Base-by-base conservation (phyloP, 2,797 vertebrate genomes). In the Enoplosus armatus region DNA sequence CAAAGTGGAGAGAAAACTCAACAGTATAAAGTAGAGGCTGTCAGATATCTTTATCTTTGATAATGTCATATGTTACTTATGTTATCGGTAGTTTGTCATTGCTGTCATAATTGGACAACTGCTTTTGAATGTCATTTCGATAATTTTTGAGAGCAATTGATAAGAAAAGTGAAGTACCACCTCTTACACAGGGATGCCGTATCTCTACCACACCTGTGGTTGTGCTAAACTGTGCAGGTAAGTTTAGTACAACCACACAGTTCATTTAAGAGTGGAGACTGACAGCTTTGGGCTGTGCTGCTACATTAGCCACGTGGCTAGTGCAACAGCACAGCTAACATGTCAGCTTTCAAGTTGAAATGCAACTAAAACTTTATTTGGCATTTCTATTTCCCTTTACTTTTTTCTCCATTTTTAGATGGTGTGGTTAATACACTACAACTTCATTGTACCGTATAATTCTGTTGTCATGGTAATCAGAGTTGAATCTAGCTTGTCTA, bases 1-100 rank as follows among this genome's bases (percentile, higher is more conserved):
- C 8, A 26, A 60, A 39, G 5, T 56, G 22, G 41, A 37, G 60
- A 56, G 18, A 66, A 10, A 71, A 55, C 29, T 48, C 16, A 76
- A 22, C 27, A 5, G 37, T 63, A 24, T 39, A 41, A 59, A 31
- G 5, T 10, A 31, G 12, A 5, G 12, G 29, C 20, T 35, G 15
- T 58, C 33, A 51, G 45, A 29, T 45, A 54, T 45, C n/a, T 33
- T 68, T 35, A 33, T 60, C 50, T 53, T 53, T 54, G 31, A 10
- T 33, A 31, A 64, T 63, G 41, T 64, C 16, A 62, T 29, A 8
- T 67, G 20, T 50, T 26, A 16, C 12, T 51, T n/a, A n/a, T n/a
- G n/a, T 69, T 41, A 10, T 29, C 5, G 0, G 12, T 22, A 59
- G 14, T 47, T 37, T 56, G 5, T 20, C 45, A 18, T 35, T 63